Evolutionary conservation across 1,140 invertebrate genomes (phyloP), one percentile per base, ranked within the genome.

Genomic region (Nasonia giraulti): DNA sequence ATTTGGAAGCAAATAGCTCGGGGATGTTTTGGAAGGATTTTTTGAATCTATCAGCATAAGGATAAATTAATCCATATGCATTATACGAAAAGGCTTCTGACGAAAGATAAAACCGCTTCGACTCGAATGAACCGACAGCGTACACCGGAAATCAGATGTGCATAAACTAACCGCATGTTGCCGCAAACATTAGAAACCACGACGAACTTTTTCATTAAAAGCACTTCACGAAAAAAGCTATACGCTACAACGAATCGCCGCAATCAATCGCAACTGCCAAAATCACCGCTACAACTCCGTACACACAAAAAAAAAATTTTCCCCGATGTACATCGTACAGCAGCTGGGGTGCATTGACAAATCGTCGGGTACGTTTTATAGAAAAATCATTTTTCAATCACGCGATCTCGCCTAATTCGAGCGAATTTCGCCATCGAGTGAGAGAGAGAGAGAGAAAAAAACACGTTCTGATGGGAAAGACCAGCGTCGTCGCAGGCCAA

Each of bases 401-500:
- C 20, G 20, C 5, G 6, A 62, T 62, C n/a, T 62, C 7, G 17
- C 20, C 20, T 7, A n/a, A 62, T 62, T 62, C 55, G 17, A n/a
- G 27, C 27, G 20, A 62, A 62, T 2, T 12, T 69, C n/a, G 27
- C 20, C 6, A 27, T 17, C 62, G 27, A 27, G 20, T 5, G 8
- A 69, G 27, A 27, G 20, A 2, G 8, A 69, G 27, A 27, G 20
- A 2, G 8, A 69, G 27, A 23, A 27, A 69, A 10, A 27, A 37
- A 37, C 33, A n/a, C 17, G 66, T 69, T 69, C 66, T 17, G 37
- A 74, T 74, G 33, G 37, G 37, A 62, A 78, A 20, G n/a, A 50
- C 2, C 73, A 71, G 11, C 73, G 14, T 74, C 12, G 31, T 37
- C 37, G 33, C 33, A 83, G 86, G 82, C 86, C 87, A 86, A 87